These are phyloP conservation scores for Brienomyrus longianalis DNA, from an alignment of 2,113 vertebrate species.

Conservation along the genomic window DNA sequence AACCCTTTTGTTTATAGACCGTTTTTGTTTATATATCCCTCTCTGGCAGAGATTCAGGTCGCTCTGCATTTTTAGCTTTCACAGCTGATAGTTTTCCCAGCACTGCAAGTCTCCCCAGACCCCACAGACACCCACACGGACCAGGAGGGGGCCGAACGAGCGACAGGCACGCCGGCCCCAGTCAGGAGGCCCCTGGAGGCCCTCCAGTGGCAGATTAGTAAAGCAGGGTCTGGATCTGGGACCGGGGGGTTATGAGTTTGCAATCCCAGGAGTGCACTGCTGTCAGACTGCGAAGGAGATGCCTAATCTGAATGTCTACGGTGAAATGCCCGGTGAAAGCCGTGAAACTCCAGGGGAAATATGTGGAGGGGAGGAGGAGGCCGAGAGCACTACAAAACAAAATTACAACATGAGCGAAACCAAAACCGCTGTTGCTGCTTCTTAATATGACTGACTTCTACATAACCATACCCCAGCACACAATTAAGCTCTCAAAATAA, in stretches of 20 bases:
- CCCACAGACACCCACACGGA: background rate
- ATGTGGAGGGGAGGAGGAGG: background rate
- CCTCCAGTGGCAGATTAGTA: background rate
- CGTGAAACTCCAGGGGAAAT: background rate
- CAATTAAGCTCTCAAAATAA: slow-evolving; percentile 10
- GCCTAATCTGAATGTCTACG: background rate
- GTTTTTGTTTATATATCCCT: slow-evolving; percentile 5
- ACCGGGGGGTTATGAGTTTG: background rate
- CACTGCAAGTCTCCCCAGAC: background rate
- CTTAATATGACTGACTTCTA: background rate
- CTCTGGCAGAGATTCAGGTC: background rate
- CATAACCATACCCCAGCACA: background rate
- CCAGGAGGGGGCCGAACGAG: background rate
- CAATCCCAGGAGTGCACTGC: background rate
- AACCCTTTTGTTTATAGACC: slow-evolving; percentile 2
- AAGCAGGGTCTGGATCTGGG: background rate
- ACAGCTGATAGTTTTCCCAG: slow-evolving; percentile 6
- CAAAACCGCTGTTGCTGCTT: background rate
- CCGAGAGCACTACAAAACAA: background rate
- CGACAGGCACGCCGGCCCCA: background rate
- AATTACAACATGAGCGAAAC: background rate
- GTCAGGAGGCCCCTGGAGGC: background rate
- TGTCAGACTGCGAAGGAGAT: background rate
- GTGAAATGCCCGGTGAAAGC: background rate
- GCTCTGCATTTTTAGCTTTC: background rate